Evolutionary conservation across 2,797 vertebrate genomes (phyloP).

Genomic region (Okamejei kenojei): DNA sequence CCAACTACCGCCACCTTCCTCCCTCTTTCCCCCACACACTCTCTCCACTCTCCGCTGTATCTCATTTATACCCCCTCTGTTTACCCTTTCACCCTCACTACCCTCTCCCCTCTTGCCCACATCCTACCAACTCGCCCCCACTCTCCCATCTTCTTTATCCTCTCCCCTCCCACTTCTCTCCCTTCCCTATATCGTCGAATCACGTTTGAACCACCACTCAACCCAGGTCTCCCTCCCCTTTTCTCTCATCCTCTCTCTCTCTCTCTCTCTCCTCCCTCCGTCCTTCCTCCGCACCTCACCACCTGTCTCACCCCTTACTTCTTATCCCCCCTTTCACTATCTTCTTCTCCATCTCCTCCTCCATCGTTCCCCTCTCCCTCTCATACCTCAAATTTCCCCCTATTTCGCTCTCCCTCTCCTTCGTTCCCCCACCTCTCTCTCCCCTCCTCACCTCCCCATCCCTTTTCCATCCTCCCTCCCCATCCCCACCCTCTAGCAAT

Average conservation of each 20-base stretch:
- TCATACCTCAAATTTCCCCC: constrained; percentile 44
- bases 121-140: neutral
- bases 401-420: neutral
- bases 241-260: neutral
- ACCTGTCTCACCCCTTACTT: neutral
- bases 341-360: neutral
- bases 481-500: too few species aligned
- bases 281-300: neutral
- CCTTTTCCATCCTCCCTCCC: too few species aligned
- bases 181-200: neutral
- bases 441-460: too few species aligned
- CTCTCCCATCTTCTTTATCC: neutral
- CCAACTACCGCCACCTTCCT: too few species aligned
- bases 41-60: neutral
- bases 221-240: neutral
- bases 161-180: neutral
- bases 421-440: too few species aligned
- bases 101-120: neutral
- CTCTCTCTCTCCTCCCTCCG: neutral
- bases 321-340: too few species aligned
- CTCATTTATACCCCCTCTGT: neutral
- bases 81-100: too few species aligned
- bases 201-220: too few species aligned
- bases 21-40: too few species aligned
- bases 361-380: constrained; percentile 38